Evolutionary conservation across 1,140 invertebrate species (phyloP).

Genomic region (Nixonia krombeini): DNA sequence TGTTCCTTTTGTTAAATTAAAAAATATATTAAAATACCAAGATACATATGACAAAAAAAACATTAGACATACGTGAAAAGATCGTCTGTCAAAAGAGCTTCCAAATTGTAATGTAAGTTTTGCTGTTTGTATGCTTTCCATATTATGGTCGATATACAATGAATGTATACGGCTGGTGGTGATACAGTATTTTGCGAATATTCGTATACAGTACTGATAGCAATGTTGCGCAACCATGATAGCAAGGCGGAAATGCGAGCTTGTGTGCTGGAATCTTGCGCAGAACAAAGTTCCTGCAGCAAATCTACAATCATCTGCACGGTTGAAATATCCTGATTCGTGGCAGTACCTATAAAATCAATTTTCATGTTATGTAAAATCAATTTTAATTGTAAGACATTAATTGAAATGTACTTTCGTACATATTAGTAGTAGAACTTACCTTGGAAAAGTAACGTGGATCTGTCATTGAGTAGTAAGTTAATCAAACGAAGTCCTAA

Average conservation of each 20-base stretch:
- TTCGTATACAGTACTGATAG: conserved; percentile 59
- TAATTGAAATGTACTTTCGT: too few relatives aligned
- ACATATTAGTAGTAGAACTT: too few relatives aligned
- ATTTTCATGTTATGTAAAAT: too few relatives aligned
- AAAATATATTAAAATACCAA: not conserved
- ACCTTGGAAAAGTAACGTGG: conserved; percentile 61
- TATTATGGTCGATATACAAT: conserved; percentile 84
- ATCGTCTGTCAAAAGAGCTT: conserved; percentile 77
- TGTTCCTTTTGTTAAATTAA: too few relatives aligned
- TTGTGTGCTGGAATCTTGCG: conserved; percentile 69
- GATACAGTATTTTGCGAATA: conserved; percentile 53
- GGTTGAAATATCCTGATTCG: conserved; percentile 65
- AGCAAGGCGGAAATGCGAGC: conserved; percentile 74
- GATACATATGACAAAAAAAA: conserved; percentile 1
- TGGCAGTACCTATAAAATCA: conserved; percentile 48
- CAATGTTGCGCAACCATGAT: conserved; percentile 76
- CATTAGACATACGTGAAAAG: conserved; percentile 74
- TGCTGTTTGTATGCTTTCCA: conserved; percentile 81
- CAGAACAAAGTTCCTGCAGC: conserved; percentile 81
- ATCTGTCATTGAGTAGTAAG: conserved; percentile 74
- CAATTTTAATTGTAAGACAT: too few relatives aligned
- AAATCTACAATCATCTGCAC: conserved; percentile 85
- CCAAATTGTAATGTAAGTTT: conserved; percentile 75
- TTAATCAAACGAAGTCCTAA: conserved; percentile 75
- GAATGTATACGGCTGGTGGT: conserved; percentile 75